Evolutionary conservation across 1,140 invertebrate species (phyloP).

Genomic region (Maconellicoccus hirsutus): DNA sequence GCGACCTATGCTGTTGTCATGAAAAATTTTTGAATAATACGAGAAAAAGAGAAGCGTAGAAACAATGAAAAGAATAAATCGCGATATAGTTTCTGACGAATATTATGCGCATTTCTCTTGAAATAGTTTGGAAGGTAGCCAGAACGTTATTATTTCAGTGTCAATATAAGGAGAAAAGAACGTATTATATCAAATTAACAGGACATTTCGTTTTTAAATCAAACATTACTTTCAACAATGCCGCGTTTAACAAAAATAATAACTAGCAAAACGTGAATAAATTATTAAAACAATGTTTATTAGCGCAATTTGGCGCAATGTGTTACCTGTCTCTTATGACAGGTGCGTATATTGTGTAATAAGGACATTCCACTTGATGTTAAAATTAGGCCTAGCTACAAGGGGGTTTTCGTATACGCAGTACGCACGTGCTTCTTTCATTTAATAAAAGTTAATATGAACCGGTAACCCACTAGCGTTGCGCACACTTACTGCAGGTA

Average conservation of each 20-base stretch:
- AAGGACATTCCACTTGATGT: background rate
- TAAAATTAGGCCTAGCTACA: background rate
- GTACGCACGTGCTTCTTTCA: background rate
- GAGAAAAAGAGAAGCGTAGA: too few species aligned
- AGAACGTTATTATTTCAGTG: background rate
- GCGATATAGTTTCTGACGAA: too few species aligned
- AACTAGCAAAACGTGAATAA: background rate
- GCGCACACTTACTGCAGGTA: too few species aligned
- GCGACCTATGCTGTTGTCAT: too few species aligned
- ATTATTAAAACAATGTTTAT: background rate
- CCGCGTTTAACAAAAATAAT: background rate
- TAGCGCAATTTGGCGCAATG: constrained; percentile 2
- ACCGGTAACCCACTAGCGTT: too few species aligned
- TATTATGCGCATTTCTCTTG: background rate
- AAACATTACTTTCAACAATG: background rate
- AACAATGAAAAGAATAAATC: too few species aligned
- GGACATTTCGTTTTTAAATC: background rate
- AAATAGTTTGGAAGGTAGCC: background rate
- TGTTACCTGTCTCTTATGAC: background rate
- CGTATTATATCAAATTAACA: background rate
- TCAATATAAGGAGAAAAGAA: background rate
- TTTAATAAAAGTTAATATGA: too few species aligned
- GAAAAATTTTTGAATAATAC: too few species aligned
- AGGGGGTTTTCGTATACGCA: background rate
- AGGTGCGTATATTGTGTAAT: constrained; percentile 1